Evolutionary conservation across 1,140 invertebrate species (phyloP).

Genomic region (Papilio aristodemus): DNA sequence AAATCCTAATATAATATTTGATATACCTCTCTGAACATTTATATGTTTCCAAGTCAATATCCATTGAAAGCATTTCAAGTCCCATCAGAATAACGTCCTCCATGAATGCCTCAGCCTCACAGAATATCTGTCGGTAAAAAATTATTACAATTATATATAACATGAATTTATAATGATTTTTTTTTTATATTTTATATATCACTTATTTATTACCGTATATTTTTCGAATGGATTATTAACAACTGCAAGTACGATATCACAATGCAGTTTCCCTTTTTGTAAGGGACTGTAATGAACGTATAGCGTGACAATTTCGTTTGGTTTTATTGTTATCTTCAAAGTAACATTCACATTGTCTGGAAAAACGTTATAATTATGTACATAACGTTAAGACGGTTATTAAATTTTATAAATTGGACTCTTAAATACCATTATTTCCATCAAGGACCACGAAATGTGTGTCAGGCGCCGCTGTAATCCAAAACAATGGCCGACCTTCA

Average conservation of each 20-base stretch:
- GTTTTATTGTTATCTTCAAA: conserved; percentile 54
- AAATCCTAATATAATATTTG: not conserved
- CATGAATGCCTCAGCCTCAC: conserved; percentile 70
- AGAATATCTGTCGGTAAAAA: conserved; percentile 47
- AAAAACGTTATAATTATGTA: conserved; percentile 29
- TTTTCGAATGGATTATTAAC: conserved; percentile 68
- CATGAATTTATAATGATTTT: not conserved
- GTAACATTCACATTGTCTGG: conserved; percentile 47
- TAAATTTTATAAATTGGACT: conserved; percentile 10
- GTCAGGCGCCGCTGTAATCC: conserved; percentile 50
- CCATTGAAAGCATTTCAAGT: conserved; percentile 70
- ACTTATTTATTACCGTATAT: conserved; percentile 53
- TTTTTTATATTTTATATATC: not conserved
- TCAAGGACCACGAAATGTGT: conserved; percentile 43
- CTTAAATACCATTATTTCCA: conserved; percentile 45
- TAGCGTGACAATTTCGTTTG: conserved; percentile 51
- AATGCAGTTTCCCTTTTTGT: conserved; percentile 56
- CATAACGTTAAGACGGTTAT: not conserved
- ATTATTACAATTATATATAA: not conserved
- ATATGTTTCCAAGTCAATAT: conserved; percentile 59
- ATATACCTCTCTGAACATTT: conserved; percentile 52
- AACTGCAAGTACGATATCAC: conserved; percentile 65
- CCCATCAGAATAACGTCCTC: conserved; percentile 69
- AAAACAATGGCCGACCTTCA: conserved; percentile 62
- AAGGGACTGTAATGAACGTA: conserved; percentile 61